Conservation (phyloP, 2,797 vertebrate species). For the Hemitrygon akajei region DNA sequence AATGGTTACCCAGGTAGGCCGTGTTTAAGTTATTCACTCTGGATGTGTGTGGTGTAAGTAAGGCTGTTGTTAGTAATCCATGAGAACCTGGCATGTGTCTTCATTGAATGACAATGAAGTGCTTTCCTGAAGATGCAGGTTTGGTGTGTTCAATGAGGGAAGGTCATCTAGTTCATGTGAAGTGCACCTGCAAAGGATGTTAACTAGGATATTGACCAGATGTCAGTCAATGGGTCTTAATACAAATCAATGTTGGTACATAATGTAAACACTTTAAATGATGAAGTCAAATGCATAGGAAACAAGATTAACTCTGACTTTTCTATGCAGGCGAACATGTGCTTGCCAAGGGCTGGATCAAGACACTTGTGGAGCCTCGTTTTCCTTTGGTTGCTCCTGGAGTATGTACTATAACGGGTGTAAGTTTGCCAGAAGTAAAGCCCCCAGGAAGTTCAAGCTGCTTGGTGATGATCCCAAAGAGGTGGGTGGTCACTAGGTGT, state of each 20-base stretch:
- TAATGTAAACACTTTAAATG: background rate
- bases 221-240: too few relatives aligned
- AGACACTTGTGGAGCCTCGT: conserved; percentile 88
- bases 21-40: background rate
- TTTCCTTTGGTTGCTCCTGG: conserved; percentile 99
- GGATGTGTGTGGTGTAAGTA: background rate
- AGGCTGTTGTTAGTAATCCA: background rate
- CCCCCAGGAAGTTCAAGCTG: conserved; percentile 95
- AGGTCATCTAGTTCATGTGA: background rate
- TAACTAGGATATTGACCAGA: background rate
- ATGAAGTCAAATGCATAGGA: background rate
- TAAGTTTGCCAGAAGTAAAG: conserved; percentile 97
- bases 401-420: conserved; percentile 99
- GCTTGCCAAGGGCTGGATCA: conserved; percentile 91
- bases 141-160: too few relatives aligned
- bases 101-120: background rate
- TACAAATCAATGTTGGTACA: background rate
- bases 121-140: background rate
- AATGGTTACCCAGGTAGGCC: background rate
- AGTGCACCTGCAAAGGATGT: too few relatives aligned
- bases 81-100: background rate
- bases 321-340: conserved; percentile 76
- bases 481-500: conserved; percentile 60
- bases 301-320: background rate
- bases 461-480: conserved; percentile 87